These are phyloP conservation scores for Drosophila willistoni DNA, from an alignment of 1,140 invertebrate species.

Conservation along the genomic window DNA sequence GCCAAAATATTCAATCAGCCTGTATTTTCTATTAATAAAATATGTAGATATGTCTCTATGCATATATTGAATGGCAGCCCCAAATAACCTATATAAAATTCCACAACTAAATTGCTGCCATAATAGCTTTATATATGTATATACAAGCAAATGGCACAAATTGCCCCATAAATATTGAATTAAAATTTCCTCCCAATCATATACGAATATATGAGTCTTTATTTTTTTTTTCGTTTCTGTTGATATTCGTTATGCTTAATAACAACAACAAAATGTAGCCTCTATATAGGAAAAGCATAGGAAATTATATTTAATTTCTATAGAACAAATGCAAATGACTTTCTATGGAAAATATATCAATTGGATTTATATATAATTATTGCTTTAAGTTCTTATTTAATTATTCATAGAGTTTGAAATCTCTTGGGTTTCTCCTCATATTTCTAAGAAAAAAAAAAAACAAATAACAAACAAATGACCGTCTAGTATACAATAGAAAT, in stretches of 20 bases:
- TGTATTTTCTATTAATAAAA: slow-evolving; percentile 63
- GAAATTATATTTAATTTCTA: no score
- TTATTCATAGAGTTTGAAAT: no score
- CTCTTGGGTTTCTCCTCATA: neutral
- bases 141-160: slow-evolving; percentile 31
- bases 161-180: slow-evolving; percentile 70
- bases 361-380: no score
- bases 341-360: neutral
- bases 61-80: slow-evolving; percentile 14
- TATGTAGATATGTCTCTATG: neutral
- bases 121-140: slow-evolving; percentile 31
- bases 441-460: neutral
- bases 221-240: neutral
- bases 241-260: slow-evolving; percentile 6
- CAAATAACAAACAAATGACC: neutral
- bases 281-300: no score
- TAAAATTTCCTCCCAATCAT: slow-evolving; percentile 35
- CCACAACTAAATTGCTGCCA: slow-evolving; percentile 47
- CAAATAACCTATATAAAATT: slow-evolving; percentile 37
- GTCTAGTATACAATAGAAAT: slow-evolving; percentile 15
- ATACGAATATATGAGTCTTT: slow-evolving; percentile 18
- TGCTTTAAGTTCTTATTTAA: no score
- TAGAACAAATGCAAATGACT: no score
- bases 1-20: slow-evolving; percentile 9
- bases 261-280: neutral